Evolutionary conservation across 2,888 invertebrate genomes (phyloP).

Genomic region (Sinhomidia bicolor): DNA sequence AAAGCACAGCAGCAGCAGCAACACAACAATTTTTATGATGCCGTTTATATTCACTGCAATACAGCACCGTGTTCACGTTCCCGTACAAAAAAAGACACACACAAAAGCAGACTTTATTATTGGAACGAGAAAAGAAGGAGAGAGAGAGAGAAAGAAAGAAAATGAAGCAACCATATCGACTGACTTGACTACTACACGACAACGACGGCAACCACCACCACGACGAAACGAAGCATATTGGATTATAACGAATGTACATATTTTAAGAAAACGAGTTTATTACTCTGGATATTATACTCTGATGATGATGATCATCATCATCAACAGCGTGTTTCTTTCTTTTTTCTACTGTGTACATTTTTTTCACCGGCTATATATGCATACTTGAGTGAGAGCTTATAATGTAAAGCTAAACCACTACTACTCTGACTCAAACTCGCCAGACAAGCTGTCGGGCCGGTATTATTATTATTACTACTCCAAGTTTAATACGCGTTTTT

Average conservation of each 20-base stretch:
- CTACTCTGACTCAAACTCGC: slow-evolving; percentile 41
- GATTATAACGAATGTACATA: slow-evolving; percentile 62
- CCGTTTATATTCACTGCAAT: too few species aligned
- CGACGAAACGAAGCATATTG: slow-evolving; percentile 64
- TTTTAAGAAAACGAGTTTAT: slow-evolving; percentile 37
- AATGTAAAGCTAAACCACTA: not conserved
- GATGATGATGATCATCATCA: not conserved
- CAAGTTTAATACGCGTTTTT: not conserved
- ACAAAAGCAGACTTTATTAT: not conserved
- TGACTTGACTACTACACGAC: not conserved
- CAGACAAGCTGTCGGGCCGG: slow-evolving; percentile 73
- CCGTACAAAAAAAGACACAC: not conserved
- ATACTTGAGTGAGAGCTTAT: not conserved
- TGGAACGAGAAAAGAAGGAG: not conserved
- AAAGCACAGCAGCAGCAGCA: not conserved
- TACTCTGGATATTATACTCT: slow-evolving; percentile 9
- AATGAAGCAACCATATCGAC: not conserved
- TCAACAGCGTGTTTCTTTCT: not conserved
- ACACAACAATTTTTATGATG: too few species aligned
- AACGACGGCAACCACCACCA: not conserved
- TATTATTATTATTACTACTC: slow-evolving; percentile 4
- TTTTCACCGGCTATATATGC: not conserved
- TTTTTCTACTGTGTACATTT: not conserved
- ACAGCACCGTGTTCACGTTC: not conserved
- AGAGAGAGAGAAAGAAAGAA: not conserved